Base-by-base conservation (phyloP, 2,113 vertebrate genomes). In the Spheniscus mendiculus region DNA sequence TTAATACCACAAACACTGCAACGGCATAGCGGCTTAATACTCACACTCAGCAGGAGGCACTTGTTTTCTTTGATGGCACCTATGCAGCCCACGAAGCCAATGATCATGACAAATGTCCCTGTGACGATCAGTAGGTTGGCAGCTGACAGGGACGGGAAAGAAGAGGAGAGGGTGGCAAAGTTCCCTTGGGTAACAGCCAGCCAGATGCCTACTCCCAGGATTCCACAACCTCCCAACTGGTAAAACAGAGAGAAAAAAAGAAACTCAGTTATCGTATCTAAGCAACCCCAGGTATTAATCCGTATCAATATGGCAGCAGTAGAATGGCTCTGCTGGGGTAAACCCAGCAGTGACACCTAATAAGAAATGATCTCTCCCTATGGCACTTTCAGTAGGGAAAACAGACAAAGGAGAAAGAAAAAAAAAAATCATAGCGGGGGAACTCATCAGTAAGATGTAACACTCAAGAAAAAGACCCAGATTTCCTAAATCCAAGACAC, bases 21-120 rank as follows among this genome's bases (percentile, higher is more conserved):
- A 29, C 0, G 3, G 17, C 32, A 32, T 2, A 76, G 65, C 1
- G 1, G 30, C 26, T 93, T 84, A 38, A 67, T 97, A 99, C 99
- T 99, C 93, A 99, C 99, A 25, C 99, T 99, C 93, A 99, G 98
- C 91, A 99, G 98, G 76, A 99, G 98, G 83, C 99, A 99, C 93
- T 99, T 99, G 97, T 99, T 99, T 97, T 99, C 99, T 96, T 99
- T 99, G 98, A 99, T 99, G 95, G 99, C 99, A 9, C 99, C 99
- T 56, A 99, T 98, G 92, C 99, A 99, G 82, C 99, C 99, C 97
- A 99, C 98, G 53, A 99, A 99, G 95, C 99, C 99, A 29, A 99
- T 99, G 98, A 99, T 99, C 99, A 99, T 99, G 98, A 99, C 98
- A 85, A 99, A 99, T 3, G 99, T 98, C 56, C 99, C 99, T 2